phyloP scores from a whole-genome alignment of 2,113 vertebrate species.

The Laticauda colubrina region DNA sequence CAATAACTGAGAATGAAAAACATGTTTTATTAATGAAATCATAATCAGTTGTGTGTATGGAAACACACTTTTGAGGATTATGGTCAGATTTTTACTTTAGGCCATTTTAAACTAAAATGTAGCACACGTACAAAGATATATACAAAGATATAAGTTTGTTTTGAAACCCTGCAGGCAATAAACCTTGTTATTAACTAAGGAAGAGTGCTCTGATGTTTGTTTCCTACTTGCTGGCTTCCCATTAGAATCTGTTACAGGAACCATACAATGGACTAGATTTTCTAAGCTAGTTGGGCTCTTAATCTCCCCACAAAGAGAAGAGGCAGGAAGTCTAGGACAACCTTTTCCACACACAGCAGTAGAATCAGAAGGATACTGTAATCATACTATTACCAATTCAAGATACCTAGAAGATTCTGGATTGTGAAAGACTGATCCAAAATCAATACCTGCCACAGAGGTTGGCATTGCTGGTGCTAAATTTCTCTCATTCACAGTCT shows the following conservation, averaged over 20 bases:
- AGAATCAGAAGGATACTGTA: background rate
- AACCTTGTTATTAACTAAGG: background rate
- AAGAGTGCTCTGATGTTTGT: background rate
- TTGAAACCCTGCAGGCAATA: background rate
- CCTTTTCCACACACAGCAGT: background rate
- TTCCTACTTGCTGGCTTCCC: background rate
- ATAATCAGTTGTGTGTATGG: background rate
- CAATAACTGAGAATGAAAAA: constrained; percentile 18
- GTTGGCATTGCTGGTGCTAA: background rate
- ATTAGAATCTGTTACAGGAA: background rate
- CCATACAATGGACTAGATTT: background rate
- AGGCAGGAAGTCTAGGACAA: background rate
- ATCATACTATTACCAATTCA: background rate
- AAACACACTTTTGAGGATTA: background rate
- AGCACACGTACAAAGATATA: constrained; percentile 17
- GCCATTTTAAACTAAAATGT: constrained; percentile 18
- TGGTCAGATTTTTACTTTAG: background rate
- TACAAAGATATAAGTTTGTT: constrained; percentile 14
- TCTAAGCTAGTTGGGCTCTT: background rate
- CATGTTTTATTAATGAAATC: constrained; percentile 21
- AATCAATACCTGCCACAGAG: background rate
- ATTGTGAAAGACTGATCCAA: background rate
- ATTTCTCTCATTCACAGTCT: background rate
- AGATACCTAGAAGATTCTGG: background rate
- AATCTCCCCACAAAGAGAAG: background rate